Conservation (phyloP, 2,113 vertebrate genomes). For the Eulemur macaco region DNA sequence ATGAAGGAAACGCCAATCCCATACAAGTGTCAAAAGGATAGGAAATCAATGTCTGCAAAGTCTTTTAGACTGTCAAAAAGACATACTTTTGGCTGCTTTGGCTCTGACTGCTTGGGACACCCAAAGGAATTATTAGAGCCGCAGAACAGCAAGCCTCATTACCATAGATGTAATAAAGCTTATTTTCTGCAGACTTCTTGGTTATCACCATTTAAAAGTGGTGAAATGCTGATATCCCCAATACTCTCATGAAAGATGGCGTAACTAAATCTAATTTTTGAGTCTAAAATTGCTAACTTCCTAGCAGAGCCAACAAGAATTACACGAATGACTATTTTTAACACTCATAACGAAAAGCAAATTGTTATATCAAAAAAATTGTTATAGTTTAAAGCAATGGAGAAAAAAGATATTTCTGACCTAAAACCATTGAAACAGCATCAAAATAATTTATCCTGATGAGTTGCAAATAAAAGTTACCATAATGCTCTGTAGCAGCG, state of each 20-base stretch:
- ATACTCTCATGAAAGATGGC: constrained; percentile 48
- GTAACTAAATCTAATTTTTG: constrained; percentile 59
- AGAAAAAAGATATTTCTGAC: not conserved
- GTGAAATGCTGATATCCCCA: constrained; percentile 72
- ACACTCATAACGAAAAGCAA: not conserved
- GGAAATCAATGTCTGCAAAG: constrained; percentile 54
- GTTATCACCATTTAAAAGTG: constrained; percentile 68
- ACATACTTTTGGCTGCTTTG: not conserved
- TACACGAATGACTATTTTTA: not conserved
- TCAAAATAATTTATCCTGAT: not conserved
- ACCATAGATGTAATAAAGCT: constrained; percentile 54
- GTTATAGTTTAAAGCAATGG: not conserved
- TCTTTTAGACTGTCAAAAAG: constrained; percentile 51
- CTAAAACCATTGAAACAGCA: not conserved
- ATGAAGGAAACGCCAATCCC: constrained; percentile 71
- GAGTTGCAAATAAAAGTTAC: not conserved
- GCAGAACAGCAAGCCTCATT: constrained; percentile 46
- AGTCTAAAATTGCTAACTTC: constrained; percentile 65
- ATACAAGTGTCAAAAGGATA: constrained; percentile 52
- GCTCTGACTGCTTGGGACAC: constrained; percentile 37
- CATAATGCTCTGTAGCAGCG: not conserved
- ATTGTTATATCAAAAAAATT: not conserved
- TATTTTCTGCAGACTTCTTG: constrained; percentile 64
- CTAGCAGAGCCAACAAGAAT: constrained; percentile 42
- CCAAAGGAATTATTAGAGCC: constrained; percentile 60